These are phyloP conservation scores for Incurvaria masculella DNA, from an alignment of 2,888 invertebrate genomes.

Conservation along the genomic window DNA sequence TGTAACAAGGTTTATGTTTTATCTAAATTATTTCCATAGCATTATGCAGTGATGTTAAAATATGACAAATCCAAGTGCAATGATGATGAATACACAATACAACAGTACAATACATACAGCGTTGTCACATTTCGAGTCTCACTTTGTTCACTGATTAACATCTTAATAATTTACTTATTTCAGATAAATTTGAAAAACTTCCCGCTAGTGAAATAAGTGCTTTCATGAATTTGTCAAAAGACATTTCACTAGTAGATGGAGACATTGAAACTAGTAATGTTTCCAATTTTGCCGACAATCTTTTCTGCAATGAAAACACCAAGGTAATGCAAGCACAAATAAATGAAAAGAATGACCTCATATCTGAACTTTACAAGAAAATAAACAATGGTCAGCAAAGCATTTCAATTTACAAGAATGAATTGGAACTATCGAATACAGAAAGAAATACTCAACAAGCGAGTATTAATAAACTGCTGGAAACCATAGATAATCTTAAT, in stretches of 20 bases:
- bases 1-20: too few species aligned
- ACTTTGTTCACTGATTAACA: too few species aligned
- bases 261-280: slow-evolving; percentile 29
- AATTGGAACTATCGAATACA: neutral
- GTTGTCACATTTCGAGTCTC: too few species aligned
- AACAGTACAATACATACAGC: too few species aligned
- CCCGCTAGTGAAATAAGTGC: slow-evolving; percentile 24
- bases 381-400: slow-evolving; percentile 28
- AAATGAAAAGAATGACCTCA: slow-evolving; percentile 21
- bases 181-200: slow-evolving; percentile 23
- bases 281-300: neutral
- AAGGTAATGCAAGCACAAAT: slow-evolving; percentile 35
- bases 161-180: too few species aligned
- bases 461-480: neutral
- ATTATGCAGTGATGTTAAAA: too few species aligned
- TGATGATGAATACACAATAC: too few species aligned
- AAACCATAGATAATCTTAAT: neutral
- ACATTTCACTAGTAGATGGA: slow-evolving; percentile 34
- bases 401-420: slow-evolving; percentile 32
- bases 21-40: too few species aligned
- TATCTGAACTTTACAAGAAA: slow-evolving; percentile 16
- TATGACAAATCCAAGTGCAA: too few species aligned
- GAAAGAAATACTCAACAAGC: neutral
- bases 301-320: slow-evolving; percentile 23
- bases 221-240: slow-evolving; percentile 36